Conservation (phyloP, 2,113 vertebrate species). For the Hippocampus barbouri region DNA sequence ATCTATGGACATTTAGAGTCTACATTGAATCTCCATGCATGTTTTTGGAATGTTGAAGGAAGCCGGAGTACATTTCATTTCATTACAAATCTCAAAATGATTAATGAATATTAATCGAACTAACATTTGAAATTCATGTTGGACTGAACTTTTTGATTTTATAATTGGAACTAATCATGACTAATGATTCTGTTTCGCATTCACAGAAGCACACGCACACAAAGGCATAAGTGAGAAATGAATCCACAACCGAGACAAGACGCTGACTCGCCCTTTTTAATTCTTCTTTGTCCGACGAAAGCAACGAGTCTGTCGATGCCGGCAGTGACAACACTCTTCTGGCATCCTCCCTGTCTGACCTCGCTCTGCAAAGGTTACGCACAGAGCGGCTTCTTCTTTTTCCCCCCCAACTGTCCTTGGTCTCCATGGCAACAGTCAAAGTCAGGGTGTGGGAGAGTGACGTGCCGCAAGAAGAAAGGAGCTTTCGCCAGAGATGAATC, state of each 20-base stretch:
- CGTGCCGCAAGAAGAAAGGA: slow-evolving; percentile 12
- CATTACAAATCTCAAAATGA: too few species aligned
- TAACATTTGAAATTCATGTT: too few species aligned
- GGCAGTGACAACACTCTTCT: slow-evolving; percentile 37
- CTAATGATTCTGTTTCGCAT: too few species aligned
- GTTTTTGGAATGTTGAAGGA: too few species aligned
- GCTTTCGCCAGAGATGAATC: slow-evolving; percentile 24
- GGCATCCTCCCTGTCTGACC: slow-evolving; percentile 39
- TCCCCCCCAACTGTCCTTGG: slow-evolving; percentile 8
- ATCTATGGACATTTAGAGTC: too few species aligned
- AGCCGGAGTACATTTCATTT: too few species aligned
- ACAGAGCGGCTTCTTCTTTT: slow-evolving; percentile 17
- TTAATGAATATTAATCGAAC: too few species aligned
- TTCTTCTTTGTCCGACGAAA: slow-evolving; percentile 15
- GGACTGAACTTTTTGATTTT: background rate
- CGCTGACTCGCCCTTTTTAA: slow-evolving; percentile 25
- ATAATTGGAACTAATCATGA: too few species aligned
- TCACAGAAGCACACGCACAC: background rate
- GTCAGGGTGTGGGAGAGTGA: slow-evolving; percentile 15
- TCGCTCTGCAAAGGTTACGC: slow-evolving; percentile 31
- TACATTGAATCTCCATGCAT: too few species aligned
- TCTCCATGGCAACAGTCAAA: slow-evolving; percentile 51
- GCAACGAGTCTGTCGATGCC: slow-evolving; percentile 35
- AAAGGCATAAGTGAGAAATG: background rate
- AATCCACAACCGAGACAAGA: slow-evolving; percentile 2